A percentile compares a stretch with the other conserved stretches of the same genome.
Conservation (phyloP, 2,888 invertebrate genomes). For the Hypercompe scribonia region DNA sequence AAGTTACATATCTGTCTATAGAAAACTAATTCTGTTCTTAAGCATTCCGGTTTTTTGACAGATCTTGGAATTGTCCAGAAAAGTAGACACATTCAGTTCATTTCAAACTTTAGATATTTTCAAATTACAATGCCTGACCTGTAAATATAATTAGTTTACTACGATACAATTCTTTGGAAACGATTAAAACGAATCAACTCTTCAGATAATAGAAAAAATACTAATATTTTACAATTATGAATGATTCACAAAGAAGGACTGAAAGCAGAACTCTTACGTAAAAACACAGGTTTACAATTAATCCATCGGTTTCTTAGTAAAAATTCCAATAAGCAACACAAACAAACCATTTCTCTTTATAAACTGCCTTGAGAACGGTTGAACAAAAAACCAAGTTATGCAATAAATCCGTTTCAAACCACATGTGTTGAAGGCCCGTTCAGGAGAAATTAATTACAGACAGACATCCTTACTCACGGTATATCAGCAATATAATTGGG, state of each 20-base stretch:
- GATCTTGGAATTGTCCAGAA: neutral
- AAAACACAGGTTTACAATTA: slow-evolving; percentile 17
- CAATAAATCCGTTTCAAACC: slow-evolving; percentile 74
- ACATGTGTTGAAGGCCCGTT: slow-evolving; percentile 74
- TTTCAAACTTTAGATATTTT: too few species aligned
- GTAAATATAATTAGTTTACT: neutral
- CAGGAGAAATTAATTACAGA: slow-evolving; percentile 75
- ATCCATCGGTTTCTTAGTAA: slow-evolving; percentile 21
- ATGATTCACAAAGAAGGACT: slow-evolving; percentile 15
- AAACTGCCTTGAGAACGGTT: slow-evolving; percentile 27
- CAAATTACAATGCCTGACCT: neutral
- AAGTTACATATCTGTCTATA: neutral
- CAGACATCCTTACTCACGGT: slow-evolving; percentile 75
- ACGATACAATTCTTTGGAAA: too few species aligned
- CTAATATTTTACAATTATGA: slow-evolving; percentile 6
- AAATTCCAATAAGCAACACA: slow-evolving; percentile 12
- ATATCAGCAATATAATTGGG: slow-evolving; percentile 80
- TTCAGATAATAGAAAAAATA: neutral
- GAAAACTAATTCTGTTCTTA: neutral
- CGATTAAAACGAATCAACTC: too few species aligned
- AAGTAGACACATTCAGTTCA: too few species aligned
- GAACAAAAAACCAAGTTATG: slow-evolving; percentile 56
- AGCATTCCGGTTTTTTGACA: neutral
- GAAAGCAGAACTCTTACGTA: slow-evolving; percentile 5
- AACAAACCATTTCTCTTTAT: slow-evolving; percentile 23